phyloP scores from a whole-genome alignment of 2,797 vertebrate genomes.

The Morelia viridis region DNA sequence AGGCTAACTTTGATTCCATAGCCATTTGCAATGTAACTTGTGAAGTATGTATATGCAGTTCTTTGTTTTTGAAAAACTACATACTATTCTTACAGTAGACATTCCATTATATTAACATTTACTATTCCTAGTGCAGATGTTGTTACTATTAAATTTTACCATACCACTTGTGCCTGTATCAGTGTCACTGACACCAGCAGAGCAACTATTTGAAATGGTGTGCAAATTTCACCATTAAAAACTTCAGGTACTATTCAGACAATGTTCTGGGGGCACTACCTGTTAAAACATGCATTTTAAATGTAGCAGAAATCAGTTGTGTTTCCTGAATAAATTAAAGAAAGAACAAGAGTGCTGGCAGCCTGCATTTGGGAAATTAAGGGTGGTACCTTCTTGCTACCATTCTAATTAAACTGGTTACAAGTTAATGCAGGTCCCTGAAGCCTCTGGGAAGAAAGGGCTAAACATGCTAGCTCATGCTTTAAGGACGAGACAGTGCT shows the following conservation, averaged over 20 bases:
- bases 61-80: neutral
- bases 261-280: neutral
- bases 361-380: neutral
- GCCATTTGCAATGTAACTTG: neutral
- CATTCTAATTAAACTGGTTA: neutral
- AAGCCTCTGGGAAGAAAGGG: neutral
- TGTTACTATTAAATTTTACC: neutral
- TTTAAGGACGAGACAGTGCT: neutral
- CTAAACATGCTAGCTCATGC: neutral
- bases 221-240: neutral
- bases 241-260: neutral
- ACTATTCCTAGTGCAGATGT: neutral
- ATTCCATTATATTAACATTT: neutral
- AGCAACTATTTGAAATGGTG: neutral
- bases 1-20: neutral
- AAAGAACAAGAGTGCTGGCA: slow-evolving; percentile 1
- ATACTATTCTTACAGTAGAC: neutral
- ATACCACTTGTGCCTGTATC: too few relatives aligned
- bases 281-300: slow-evolving; percentile 16
- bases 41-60: neutral
- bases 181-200: neutral
- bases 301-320: slow-evolving; percentile 2
- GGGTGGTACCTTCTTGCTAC: neutral
- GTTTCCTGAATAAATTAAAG: slow-evolving; percentile 7
- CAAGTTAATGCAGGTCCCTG: slow-evolving; percentile 11